These are phyloP conservation scores for Drosophila sp. DNA, from an alignment of 1,140 invertebrate genomes.

Conservation along the genomic window DNA sequence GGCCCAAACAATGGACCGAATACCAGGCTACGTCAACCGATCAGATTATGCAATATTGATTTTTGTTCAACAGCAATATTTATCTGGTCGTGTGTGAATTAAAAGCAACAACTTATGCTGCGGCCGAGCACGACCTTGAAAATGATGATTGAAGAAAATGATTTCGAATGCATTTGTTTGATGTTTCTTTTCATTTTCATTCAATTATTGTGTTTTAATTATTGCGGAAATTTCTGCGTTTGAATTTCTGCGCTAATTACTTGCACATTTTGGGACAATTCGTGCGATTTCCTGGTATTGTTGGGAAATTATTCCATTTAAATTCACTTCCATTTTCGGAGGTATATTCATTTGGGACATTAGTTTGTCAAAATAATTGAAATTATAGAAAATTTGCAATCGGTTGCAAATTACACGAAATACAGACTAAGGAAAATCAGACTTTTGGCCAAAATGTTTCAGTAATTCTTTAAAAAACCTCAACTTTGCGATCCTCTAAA, in stretches of 20 bases:
- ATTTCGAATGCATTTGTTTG: not conserved
- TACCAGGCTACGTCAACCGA: slow-evolving; percentile 22
- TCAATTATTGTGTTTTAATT: not conserved
- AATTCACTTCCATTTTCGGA: not conserved
- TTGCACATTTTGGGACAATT: slow-evolving; percentile 34
- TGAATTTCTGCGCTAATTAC: slow-evolving; percentile 30
- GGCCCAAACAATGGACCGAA: slow-evolving; percentile 40
- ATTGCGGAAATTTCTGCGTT: slow-evolving; percentile 5
- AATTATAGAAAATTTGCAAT: too few species aligned
- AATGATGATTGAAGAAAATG: slow-evolving; percentile 30
- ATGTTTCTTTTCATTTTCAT: not conserved
- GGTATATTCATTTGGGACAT: too few species aligned
- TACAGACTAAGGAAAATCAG: too few species aligned
- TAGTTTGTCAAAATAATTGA: too few species aligned
- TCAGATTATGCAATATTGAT: slow-evolving; percentile 72
- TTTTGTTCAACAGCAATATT: slow-evolving; percentile 45
- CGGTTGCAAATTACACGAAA: too few species aligned
- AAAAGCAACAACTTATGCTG: not conserved
- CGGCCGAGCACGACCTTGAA: slow-evolving; percentile 55
- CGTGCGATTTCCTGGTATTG: slow-evolving; percentile 65
- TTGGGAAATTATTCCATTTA: slow-evolving; percentile 27
- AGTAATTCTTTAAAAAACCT: too few species aligned
- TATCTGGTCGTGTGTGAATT: slow-evolving; percentile 60
- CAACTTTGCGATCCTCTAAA: too few species aligned
- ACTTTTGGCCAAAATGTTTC: too few species aligned